Conservation (phyloP, 2,113 vertebrate genomes). For the Phalacrocorax pelagicus region DNA sequence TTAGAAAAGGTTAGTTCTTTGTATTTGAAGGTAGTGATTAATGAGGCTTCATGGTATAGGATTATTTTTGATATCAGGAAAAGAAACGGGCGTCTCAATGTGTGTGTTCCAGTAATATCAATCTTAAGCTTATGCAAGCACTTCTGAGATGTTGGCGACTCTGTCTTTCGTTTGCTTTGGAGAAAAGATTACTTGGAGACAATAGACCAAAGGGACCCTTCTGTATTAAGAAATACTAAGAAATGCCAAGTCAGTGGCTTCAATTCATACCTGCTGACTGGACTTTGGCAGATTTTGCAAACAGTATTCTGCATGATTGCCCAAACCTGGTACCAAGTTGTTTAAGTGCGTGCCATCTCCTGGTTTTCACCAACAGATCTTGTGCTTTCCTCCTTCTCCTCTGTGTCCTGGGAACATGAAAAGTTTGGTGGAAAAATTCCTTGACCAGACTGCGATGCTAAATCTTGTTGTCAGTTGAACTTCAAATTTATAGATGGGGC, state of each 20-base stretch:
- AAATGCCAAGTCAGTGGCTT: constrained; percentile 19
- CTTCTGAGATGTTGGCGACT: background rate
- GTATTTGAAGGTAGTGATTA: background rate
- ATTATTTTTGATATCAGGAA: background rate
- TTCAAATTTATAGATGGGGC: background rate
- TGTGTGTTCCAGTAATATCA: background rate
- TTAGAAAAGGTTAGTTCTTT: background rate
- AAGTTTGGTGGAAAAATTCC: background rate
- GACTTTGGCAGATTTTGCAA: background rate
- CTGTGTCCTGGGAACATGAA: background rate
- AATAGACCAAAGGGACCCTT: background rate
- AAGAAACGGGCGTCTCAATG: background rate
- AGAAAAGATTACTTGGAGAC: background rate
- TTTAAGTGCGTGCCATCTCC: background rate
- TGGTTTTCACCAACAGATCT: background rate
- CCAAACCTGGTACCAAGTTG: background rate
- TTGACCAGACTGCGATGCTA: background rate
- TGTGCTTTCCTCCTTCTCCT: background rate
- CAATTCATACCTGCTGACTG: background rate
- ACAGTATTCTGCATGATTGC: background rate
- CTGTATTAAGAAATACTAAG: background rate
- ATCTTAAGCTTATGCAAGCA: background rate
- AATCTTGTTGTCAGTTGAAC: constrained; percentile 16
- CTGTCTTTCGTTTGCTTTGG: background rate
- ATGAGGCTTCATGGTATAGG: background rate